Evolutionary conservation across 2,888 invertebrate genomes (phyloP).

Genomic region (Colletes collaris): DNA sequence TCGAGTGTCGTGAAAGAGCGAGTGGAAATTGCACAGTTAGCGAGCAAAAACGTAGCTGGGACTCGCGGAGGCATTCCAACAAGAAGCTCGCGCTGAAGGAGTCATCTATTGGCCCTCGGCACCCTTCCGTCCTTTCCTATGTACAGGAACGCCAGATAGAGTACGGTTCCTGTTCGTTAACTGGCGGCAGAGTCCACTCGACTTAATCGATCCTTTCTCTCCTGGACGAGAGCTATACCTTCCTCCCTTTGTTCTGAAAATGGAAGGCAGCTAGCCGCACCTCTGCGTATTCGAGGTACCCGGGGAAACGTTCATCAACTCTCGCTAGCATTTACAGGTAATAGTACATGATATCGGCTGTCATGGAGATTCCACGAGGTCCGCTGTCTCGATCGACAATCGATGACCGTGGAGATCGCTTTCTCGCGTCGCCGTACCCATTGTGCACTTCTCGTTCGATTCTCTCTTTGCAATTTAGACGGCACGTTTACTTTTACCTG

Average conservation of each 20-base stretch:
- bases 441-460: slow-evolving; percentile 27
- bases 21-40: slow-evolving; percentile 29
- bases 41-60: slow-evolving; percentile 46
- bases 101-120: slow-evolving; percentile 30
- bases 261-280: slow-evolving; percentile 48
- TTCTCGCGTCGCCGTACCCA: slow-evolving; percentile 9
- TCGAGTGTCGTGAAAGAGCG: background rate
- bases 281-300: slow-evolving; percentile 26
- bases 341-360: slow-evolving; percentile 33
- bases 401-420: slow-evolving; percentile 11
- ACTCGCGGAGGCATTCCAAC: slow-evolving; percentile 30
- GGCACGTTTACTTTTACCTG: background rate
- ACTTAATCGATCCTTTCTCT: slow-evolving; percentile 70
- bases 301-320: slow-evolving; percentile 33
- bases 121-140: slow-evolving; percentile 7
- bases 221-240: slow-evolving; percentile 43
- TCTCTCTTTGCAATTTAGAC: slow-evolving; percentile 10
- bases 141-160: slow-evolving; percentile 39
- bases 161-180: slow-evolving; percentile 65
- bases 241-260: slow-evolving; percentile 57
- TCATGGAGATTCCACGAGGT: slow-evolving; percentile 31
- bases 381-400: slow-evolving; percentile 15
- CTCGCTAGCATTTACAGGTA: slow-evolving; percentile 45
- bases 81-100: slow-evolving; percentile 30
- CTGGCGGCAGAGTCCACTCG: slow-evolving; percentile 67